Evolutionary conservation across 2,113 vertebrate species (phyloP), one percentile per base, ranked within the genome.

Genomic region (Psilopsiagon aymara): DNA sequence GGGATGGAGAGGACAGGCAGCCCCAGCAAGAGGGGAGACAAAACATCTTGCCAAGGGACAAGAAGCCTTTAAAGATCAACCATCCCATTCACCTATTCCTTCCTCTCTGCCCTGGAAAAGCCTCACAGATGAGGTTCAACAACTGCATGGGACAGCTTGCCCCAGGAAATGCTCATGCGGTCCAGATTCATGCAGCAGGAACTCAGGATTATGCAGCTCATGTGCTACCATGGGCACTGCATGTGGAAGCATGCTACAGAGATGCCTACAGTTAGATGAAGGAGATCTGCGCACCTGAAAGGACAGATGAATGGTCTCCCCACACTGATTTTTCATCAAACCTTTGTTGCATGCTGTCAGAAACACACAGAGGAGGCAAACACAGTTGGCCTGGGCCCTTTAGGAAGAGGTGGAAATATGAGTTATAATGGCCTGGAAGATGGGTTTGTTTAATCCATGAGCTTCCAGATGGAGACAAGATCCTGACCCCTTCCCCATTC

Each of bases 241-340:
- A 11, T 0, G 1, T 55, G 39, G 46, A 23, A 79, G 7, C 0
- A 0, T 46, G 39, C 67, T 75, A 43, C 43, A 64, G 67, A 33
- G 28, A 9, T 49, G 69, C 31, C 47, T 62, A 23, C 16, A 88
- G 66, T 8, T 33, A 46, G 33, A 21, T 24, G 51, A 24, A 37
- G 69, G 51, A 31, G 31, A 19, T 43, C 66, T 82, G n/a, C 46
- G 59, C 28, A 47, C 53, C 31, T 33, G 19, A 49, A 46, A 86
- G 73, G 52, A 64, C 52, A 73, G 33, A 43, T 17, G 6, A 71
- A 39, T 1, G 0, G 14, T 53, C 31, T 71, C 66, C 55, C 51
- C 69, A 46, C n/a, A 10, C 4, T 10, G 21, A 20, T 13, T 88
- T 62, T 43, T 27, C n/a, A 33, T 68, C 57, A 70, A 67, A 51